These are phyloP conservation scores for Amblyopsis rosae DNA, from an alignment of 2,113 vertebrate species.

Conservation along the genomic window DNA sequence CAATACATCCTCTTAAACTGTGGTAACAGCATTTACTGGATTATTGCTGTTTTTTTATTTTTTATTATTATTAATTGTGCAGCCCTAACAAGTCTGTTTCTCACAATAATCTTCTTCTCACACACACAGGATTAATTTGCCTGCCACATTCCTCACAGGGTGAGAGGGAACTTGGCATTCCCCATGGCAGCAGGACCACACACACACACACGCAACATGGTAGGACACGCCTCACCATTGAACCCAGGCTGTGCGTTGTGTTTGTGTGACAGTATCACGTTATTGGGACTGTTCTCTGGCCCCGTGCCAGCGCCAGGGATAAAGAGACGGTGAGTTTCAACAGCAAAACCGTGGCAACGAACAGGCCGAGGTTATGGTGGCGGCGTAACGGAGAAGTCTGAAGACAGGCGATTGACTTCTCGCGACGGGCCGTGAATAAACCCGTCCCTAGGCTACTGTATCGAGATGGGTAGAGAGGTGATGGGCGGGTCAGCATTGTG, in stretches of 20 bases:
- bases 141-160: slow-evolving; percentile 58
- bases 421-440: slow-evolving; percentile 2
- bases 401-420: slow-evolving; percentile 30
- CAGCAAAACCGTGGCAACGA: slow-evolving; percentile 39
- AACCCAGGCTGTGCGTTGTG: slow-evolving; percentile 33
- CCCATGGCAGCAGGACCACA: slow-evolving; percentile 64
- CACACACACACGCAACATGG: slow-evolving; percentile 56
- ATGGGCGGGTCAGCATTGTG: neutral
- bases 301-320: slow-evolving; percentile 22
- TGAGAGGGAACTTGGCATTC: slow-evolving; percentile 57
- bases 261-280: slow-evolving; percentile 59
- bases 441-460: neutral
- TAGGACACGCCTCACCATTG: slow-evolving; percentile 30
- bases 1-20: neutral
- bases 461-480: slow-evolving; percentile 13
- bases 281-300: slow-evolving; percentile 52
- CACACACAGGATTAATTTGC: slow-evolving; percentile 42
- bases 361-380: slow-evolving; percentile 20
- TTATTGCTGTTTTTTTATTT: slow-evolving; percentile 4
- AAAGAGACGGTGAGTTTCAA: slow-evolving; percentile 40
- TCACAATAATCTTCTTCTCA: slow-evolving; percentile 15
- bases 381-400: slow-evolving; percentile 30
- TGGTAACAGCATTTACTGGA: slow-evolving; percentile 1
- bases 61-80: slow-evolving; percentile 5
- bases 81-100: slow-evolving; percentile 5